Evolutionary conservation across 2,888 invertebrate genomes (phyloP).

Genomic region (Sinelater perroti): DNA sequence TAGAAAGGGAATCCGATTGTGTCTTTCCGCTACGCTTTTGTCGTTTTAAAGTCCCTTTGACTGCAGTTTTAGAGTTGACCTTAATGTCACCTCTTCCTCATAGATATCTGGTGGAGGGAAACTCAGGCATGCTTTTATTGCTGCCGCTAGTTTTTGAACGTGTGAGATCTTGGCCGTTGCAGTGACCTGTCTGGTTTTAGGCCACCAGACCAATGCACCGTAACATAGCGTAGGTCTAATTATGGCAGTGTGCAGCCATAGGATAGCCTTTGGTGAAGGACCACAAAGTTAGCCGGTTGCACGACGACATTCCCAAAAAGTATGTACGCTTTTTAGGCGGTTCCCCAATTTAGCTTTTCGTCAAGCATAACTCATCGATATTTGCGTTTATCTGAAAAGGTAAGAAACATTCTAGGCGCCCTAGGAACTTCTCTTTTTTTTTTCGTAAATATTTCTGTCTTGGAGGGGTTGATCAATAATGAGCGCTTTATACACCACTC

Average conservation of each 20-base stretch:
- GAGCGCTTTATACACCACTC: no score
- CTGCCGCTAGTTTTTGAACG: background rate
- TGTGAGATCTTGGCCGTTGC: background rate
- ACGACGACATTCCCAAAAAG: background rate
- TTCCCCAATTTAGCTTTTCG: no score
- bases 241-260: slow-evolving; percentile 8
- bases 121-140: background rate
- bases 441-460: no score
- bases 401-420: no score
- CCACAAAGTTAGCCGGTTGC: slow-evolving; percentile 1
- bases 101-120: background rate
- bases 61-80: background rate
- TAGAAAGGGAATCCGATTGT: no score
- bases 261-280: background rate
- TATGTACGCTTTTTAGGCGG: no score
- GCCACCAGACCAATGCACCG: slow-evolving; percentile 1
- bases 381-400: no score
- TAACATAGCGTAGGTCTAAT: slow-evolving; percentile 8
- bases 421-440: no score
- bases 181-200: slow-evolving; percentile 2
- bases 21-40: background rate
- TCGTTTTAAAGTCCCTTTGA: background rate
- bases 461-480: no score
- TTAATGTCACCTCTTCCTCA: background rate
- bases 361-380: no score